Evolutionary conservation across 2,797 vertebrate species (phyloP).

Genomic region (Capromys pilorides): DNA sequence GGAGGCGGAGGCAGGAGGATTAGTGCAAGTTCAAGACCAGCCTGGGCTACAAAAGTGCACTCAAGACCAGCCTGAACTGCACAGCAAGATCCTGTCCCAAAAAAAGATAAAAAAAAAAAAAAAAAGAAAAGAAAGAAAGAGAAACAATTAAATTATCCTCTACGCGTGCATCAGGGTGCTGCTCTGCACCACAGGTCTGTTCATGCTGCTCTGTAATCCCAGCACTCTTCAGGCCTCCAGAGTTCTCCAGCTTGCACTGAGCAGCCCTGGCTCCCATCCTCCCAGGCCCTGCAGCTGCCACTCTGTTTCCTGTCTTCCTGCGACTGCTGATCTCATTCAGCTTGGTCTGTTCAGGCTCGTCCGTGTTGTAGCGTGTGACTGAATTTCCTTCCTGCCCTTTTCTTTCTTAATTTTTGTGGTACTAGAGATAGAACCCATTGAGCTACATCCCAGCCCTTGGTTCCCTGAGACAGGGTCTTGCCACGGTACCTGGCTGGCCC

Average conservation of each 20-base stretch:
- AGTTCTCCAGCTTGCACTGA: neutral
- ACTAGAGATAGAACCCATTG: neutral
- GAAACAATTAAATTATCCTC: neutral
- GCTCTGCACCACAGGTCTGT: neutral
- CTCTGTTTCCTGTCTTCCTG: conserved; percentile 26
- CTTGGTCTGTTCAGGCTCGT: neutral
- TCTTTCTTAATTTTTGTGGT: neutral
- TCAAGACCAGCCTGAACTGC: no score
- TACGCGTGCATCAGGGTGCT: neutral
- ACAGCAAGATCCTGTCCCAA: no score
- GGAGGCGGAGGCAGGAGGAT: no score
- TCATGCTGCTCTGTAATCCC: neutral
- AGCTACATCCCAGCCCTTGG: neutral
- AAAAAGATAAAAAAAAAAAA: neutral
- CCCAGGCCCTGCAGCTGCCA: neutral
- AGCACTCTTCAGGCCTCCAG: neutral
- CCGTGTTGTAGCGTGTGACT: neutral
- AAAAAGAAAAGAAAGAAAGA: neutral
- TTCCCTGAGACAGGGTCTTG: neutral
- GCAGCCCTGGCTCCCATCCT: neutral
- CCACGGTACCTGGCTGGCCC: neutral
- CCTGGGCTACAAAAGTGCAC: no score
- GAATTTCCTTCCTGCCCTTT: neutral
- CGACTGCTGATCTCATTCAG: neutral
- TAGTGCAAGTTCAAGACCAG: no score